Evolutionary conservation across 2,888 invertebrate species (phyloP), one percentile per base, ranked within the genome.

Genomic region (Pyrrhia umbra): DNA sequence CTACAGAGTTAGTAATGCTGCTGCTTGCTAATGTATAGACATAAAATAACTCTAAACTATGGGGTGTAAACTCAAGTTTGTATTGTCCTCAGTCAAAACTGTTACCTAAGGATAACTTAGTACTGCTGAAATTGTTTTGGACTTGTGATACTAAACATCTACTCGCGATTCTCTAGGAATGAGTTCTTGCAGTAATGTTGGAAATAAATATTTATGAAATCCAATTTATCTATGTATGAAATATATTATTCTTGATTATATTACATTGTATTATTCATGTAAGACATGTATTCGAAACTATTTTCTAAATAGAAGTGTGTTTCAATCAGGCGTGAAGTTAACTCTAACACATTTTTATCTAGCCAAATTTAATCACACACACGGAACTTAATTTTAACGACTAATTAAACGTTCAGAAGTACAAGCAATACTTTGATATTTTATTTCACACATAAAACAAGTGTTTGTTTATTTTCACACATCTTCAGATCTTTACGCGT

Each of bases 61-160:
- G 15, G 6, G 27, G n/a, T n/a, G n/a, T n/a, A n/a, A 42, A n/a
- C 3, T n/a, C 10, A 52, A 60, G 34, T 77, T 69, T 21, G 58
- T 58, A 64, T 70, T 66, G 61, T 66, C 77, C 51, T 51, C 39
- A 63, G 37, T 63, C 40, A 56, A 30, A 63, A 57, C 60, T 39
- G 34, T 20, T 69, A 47, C 65, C 43, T 45, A 13, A 5, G 13
- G 42, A 55, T 46, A 59, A 64, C 18, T 67, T 58, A 49, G 45
- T 2, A 23, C 27, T 49, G 23, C 18, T 34, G 6, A 56, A 65
- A 68, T 62, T 60, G 47, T 79, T 56, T 30, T 23, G 10, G 27
- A 21, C 30, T 43, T 42, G 10, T 25, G 59, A 62, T 57, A 57
- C 57, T 58, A 47, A 61, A 65, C 27, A 54, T 56, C 74, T 58